Conservation (phyloP, 2,113 vertebrate genomes). For the Sminthopsis crassicaudata region DNA sequence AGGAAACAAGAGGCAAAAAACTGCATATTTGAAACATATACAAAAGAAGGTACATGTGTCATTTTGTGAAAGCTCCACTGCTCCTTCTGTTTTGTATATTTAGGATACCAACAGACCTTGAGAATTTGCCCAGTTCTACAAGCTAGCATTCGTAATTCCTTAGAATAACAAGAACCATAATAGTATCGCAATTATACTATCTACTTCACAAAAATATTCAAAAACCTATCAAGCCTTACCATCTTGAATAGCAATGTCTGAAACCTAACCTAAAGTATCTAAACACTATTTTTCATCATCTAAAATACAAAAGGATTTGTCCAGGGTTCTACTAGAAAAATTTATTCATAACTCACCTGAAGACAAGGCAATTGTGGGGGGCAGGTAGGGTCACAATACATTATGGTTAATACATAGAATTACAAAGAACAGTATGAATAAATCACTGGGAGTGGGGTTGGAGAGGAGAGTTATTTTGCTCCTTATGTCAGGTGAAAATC, state of each 20-base stretch:
- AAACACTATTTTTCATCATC: slow-evolving; percentile 31
- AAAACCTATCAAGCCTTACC: slow-evolving; percentile 2
- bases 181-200: not conserved
- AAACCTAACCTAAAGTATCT: slow-evolving; percentile 27
- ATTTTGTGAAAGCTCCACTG: not conserved
- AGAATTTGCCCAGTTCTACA: not conserved
- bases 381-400: not conserved
- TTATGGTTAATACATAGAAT: not conserved
- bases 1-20: not conserved
- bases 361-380: not conserved
- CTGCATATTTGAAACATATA: not conserved
- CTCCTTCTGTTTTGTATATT: not conserved
- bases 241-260: slow-evolving; percentile 26
- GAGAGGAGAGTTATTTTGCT: not conserved
- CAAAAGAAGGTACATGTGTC: not conserved
- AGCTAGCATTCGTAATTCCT: not conserved
- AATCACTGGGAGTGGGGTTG: not conserved
- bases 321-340: not conserved
- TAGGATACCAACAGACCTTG: not conserved
- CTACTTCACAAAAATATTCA: slow-evolving; percentile 1
- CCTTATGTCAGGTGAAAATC: not conserved
- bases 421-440: not conserved
- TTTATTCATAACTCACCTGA: slow-evolving; percentile 4
- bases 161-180: not conserved
- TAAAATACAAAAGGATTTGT: slow-evolving; percentile 22